A percentile compares a stretch with the other conserved stretches of the same genome.
Conservation (phyloP, 1,140 invertebrate genomes). For the Rhagoletis pomonella region DNA sequence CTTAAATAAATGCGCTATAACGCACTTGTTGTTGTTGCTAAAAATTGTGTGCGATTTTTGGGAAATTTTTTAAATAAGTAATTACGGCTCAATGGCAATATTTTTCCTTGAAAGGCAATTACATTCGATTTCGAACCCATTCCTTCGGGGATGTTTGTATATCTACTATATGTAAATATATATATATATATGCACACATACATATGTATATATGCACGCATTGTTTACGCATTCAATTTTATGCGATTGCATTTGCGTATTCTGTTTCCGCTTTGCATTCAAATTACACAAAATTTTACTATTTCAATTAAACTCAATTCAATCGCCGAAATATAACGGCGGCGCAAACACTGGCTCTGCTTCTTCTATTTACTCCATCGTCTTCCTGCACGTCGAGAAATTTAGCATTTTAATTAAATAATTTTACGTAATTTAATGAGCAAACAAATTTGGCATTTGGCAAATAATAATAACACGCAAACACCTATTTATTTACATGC, state of each 20-base stretch:
- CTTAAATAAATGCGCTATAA: too few relatives aligned
- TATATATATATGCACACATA: too few relatives aligned
- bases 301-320: neutral
- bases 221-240: too few relatives aligned
- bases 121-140: too few relatives aligned
- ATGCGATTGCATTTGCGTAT: neutral
- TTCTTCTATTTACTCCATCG: neutral
- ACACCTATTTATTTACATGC: neutral
- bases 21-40: too few relatives aligned
- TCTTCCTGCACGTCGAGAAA: neutral
- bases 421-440: conserved; percentile 32
- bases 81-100: too few relatives aligned
- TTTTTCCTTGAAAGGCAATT: too few relatives aligned
- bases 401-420: conserved; percentile 42
- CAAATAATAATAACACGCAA: conserved; percentile 18
- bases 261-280: neutral
- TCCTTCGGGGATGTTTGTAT: too few relatives aligned
- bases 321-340: neutral
- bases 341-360: neutral
- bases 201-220: too few relatives aligned
- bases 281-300: neutral
- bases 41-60: too few relatives aligned
- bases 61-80: too few relatives aligned
- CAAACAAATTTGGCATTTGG: conserved; percentile 30
- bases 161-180: too few relatives aligned